Evolutionary conservation across 2,797 vertebrate genomes (phyloP).

Genomic region (Lepus oiostolus): DNA sequence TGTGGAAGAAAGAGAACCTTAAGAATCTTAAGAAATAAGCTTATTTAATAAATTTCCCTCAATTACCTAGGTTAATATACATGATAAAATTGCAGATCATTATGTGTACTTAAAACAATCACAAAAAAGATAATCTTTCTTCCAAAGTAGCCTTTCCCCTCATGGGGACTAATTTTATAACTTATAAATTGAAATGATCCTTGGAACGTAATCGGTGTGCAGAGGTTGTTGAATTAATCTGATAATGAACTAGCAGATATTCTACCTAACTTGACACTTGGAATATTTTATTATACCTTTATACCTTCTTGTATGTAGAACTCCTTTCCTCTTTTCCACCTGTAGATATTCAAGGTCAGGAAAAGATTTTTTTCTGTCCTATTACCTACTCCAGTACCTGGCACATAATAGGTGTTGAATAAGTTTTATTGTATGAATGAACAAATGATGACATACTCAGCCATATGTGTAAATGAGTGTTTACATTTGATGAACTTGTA

Average conservation of each 20-base stretch:
- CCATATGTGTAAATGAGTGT: not conserved
- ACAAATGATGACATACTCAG: slow-evolving; percentile 8
- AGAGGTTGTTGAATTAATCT: not conserved
- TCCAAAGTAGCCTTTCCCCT: not conserved
- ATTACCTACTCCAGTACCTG: not conserved
- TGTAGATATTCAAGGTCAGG: not conserved
- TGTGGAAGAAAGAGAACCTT: slow-evolving; percentile 41
- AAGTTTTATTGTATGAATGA: not conserved
- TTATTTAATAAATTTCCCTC: not conserved
- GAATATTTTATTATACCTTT: not conserved
- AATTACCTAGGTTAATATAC: not conserved
- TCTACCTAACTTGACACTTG: not conserved
- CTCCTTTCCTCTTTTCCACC: not conserved
- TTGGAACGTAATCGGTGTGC: not conserved
- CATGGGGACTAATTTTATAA: not conserved
- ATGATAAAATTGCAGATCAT: not conserved
- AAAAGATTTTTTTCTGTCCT: not conserved
- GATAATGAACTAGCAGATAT: not conserved
- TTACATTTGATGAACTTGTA: slow-evolving; percentile 44
- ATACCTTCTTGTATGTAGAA: not conserved
- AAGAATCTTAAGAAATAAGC: not conserved
- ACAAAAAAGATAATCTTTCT: not conserved
- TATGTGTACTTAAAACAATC: not conserved
- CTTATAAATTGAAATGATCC: not conserved
- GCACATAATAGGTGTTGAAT: not conserved